A percentile compares a stretch with the other conserved stretches of the same genome.
These are phyloP conservation scores for Cerastis leucographa DNA, from an alignment of 2,888 invertebrate genomes.

Conservation along the genomic window DNA sequence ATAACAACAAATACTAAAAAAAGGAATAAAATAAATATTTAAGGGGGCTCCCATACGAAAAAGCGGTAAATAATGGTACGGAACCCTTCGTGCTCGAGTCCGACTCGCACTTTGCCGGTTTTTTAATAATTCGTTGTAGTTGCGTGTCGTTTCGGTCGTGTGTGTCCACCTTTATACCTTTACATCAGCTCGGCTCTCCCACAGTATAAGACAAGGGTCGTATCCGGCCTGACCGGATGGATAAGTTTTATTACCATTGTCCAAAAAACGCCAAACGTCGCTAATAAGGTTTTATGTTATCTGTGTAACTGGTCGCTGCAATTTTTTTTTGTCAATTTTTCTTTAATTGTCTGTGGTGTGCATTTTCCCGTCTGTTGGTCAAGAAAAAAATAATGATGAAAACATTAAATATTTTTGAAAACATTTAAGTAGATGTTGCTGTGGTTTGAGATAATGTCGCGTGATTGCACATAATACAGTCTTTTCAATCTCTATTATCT, in stretches of 20 bases:
- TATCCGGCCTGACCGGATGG: slow-evolving; percentile 59
- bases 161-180: slow-evolving; percentile 24
- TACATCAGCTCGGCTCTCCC: slow-evolving; percentile 36
- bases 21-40: no score
- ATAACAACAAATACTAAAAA: no score
- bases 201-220: slow-evolving; percentile 53
- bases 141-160: background rate
- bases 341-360: background rate
- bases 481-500: background rate
- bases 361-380: background rate
- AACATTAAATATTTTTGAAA: background rate
- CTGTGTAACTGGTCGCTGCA: slow-evolving; percentile 8
- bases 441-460: background rate
- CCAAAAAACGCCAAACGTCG: slow-evolving; percentile 58
- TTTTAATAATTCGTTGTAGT: background rate
- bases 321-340: background rate
- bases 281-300: slow-evolving; percentile 42
- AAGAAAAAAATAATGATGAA: background rate
- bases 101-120: no score
- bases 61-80: no score
- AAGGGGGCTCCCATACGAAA: no score
- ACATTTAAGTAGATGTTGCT: no score
- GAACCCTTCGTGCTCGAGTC: no score
- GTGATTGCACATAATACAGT: background rate
- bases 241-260: slow-evolving; percentile 45